Evolutionary conservation across 2,113 vertebrate genomes (phyloP).

Genomic region (Halichoeres trimaculatus): DNA sequence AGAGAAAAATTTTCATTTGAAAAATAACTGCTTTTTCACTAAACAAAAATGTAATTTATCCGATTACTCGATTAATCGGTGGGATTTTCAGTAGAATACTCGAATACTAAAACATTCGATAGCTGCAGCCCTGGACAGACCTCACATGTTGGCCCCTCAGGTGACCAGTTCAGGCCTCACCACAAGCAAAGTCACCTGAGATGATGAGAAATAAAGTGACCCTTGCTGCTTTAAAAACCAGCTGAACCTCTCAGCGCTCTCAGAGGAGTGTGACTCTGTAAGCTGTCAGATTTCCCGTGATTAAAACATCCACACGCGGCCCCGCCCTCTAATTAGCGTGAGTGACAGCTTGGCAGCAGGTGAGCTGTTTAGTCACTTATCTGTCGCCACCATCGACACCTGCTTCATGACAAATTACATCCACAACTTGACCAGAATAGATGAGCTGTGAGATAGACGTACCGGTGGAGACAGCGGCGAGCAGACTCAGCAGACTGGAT

Average conservation of each 20-base stretch:
- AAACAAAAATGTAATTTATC: too few species aligned
- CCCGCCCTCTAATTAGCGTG: conserved; percentile 44
- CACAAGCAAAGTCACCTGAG: too few species aligned
- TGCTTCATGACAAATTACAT: conserved; percentile 72
- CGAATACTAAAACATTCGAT: too few species aligned
- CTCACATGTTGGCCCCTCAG: too few species aligned
- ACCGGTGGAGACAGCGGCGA: conserved; percentile 23
- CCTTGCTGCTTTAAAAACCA: not conserved
- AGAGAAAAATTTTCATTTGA: too few species aligned
- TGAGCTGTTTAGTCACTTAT: conserved; percentile 63
- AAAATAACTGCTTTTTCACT: too few species aligned
- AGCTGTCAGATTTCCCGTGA: conserved; percentile 19
- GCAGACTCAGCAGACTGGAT: not conserved
- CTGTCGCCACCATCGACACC: conserved; percentile 65
- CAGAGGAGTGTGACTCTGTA: not conserved
- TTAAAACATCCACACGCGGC: conserved; percentile 23
- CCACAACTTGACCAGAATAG: conserved; percentile 58
- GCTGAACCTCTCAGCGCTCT: not conserved
- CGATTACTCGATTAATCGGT: too few species aligned
- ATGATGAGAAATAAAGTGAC: not conserved
- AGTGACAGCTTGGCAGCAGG: conserved; percentile 52
- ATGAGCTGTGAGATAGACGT: conserved; percentile 52
- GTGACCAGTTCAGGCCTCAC: too few species aligned
- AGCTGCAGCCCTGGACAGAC: too few species aligned
- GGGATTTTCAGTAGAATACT: too few species aligned